Evolutionary conservation across 2,113 vertebrate species (phyloP).

Genomic region (Hydrochoerus hydrochaeris): DNA sequence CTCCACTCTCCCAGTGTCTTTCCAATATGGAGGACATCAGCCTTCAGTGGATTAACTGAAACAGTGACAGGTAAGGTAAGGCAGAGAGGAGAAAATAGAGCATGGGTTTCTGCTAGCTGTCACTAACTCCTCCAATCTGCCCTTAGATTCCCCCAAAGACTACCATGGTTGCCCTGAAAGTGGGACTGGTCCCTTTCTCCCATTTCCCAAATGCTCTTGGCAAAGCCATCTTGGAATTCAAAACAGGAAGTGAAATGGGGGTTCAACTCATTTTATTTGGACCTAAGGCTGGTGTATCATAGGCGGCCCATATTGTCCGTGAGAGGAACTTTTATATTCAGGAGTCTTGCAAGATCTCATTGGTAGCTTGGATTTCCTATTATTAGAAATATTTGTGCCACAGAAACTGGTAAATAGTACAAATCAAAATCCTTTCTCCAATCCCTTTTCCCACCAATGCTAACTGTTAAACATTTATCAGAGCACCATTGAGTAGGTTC

Average conservation of each 20-base stretch:
- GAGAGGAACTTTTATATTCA: background rate
- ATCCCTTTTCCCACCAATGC: no score
- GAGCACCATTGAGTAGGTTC: background rate
- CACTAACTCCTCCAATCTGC: background rate
- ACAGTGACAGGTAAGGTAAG: background rate
- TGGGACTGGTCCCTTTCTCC: background rate
- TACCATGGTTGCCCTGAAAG: background rate
- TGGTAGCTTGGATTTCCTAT: background rate
- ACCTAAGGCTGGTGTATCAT: background rate
- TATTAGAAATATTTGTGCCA: background rate
- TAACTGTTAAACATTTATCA: background rate
- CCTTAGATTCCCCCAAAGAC: background rate
- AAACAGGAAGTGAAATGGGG: background rate
- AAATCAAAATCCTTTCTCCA: background rate
- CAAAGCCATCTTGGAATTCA: background rate
- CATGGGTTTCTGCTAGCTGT: background rate
- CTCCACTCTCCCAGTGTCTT: background rate
- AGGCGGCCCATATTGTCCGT: no score
- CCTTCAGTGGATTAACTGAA: background rate
- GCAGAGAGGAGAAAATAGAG: background rate
- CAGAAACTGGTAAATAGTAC: background rate
- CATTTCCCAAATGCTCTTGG: background rate
- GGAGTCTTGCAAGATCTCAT: background rate
- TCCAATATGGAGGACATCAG: background rate
- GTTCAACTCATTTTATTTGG: background rate